Evolutionary conservation across 2,888 invertebrate genomes (phyloP).

Genomic region (Frankliniella fusca): DNA sequence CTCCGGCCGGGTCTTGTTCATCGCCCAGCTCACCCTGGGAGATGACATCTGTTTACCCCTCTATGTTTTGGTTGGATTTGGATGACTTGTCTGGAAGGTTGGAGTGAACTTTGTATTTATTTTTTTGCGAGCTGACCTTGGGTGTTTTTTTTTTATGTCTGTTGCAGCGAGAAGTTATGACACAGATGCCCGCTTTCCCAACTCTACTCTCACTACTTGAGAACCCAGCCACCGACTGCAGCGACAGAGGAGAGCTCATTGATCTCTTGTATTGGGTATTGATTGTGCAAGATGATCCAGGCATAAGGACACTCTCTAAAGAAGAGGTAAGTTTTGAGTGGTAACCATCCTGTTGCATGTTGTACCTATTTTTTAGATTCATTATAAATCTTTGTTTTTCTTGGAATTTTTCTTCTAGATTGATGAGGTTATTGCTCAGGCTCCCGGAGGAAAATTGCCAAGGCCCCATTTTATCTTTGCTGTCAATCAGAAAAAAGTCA

Average conservation of each 20-base stretch:
- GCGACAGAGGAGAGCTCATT: slow-evolving; percentile 28
- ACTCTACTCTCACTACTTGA: not conserved
- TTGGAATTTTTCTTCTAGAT: not conserved
- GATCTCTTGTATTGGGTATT: slow-evolving; percentile 38
- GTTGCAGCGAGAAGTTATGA: not conserved
- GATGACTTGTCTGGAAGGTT: too few species aligned
- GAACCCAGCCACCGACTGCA: not conserved
- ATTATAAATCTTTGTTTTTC: too few species aligned
- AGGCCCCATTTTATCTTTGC: slow-evolving; percentile 7
- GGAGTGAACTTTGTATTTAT: too few species aligned
- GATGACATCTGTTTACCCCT: too few species aligned
- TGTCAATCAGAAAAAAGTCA: not conserved
- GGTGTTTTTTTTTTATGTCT: not conserved
- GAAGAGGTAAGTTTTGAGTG: slow-evolving; percentile 50
- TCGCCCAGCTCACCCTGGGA: too few species aligned
- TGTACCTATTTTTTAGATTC: not conserved
- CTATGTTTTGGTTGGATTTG: too few species aligned
- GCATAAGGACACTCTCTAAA: slow-evolving; percentile 54
- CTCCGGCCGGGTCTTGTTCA: too few species aligned
- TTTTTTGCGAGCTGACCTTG: too few species aligned
- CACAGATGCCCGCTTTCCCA: not conserved
- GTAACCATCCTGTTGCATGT: not conserved
- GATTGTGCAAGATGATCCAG: slow-evolving; percentile 55
- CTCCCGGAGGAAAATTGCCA: not conserved
- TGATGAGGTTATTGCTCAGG: not conserved